Conservation (phyloP, 2,797 vertebrate species). For the Schizothorax lantsangensis region DNA sequence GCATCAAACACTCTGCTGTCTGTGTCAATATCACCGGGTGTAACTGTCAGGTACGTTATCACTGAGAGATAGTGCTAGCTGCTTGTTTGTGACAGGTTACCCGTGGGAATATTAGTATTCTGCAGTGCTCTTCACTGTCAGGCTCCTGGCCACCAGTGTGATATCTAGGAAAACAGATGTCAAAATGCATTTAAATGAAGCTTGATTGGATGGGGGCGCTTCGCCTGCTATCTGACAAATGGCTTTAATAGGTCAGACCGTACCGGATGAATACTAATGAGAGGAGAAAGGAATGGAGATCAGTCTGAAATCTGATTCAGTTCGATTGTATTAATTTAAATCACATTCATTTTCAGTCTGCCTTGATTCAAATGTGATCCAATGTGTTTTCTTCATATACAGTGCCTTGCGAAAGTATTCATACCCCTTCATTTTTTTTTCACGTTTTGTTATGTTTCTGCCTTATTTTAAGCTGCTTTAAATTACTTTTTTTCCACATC, state of each 20-base stretch:
- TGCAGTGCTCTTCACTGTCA: conserved; percentile 72
- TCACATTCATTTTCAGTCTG: conserved; percentile 8
- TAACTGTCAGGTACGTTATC: conserved; percentile 76
- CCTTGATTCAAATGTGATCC: background rate
- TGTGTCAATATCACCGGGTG: conserved; percentile 68
- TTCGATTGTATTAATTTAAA: conserved; percentile 31
- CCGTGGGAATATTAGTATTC: conserved; percentile 78
- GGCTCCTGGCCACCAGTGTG: conserved; percentile 72
- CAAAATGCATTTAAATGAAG: conserved; percentile 80
- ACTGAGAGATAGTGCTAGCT: conserved; percentile 67
- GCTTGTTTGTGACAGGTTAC: conserved; percentile 51
- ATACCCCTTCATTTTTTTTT: too few relatives aligned
- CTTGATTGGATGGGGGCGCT: conserved; percentile 72
- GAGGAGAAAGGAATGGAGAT: conserved; percentile 43
- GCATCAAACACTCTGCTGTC: conserved; percentile 41
- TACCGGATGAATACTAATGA: conserved; percentile 73
- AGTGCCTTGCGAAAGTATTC: too few relatives aligned
- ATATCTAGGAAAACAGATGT: conserved; percentile 81
- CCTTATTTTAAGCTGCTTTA: too few relatives aligned
- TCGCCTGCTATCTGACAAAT: conserved; percentile 81
- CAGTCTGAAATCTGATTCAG: conserved; percentile 35
- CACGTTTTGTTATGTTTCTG: too few relatives aligned
- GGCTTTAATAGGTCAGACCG: conserved; percentile 79
- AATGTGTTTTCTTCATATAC: background rate
- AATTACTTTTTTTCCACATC: too few relatives aligned